Evolutionary conservation across 2,113 vertebrate species (phyloP), one percentile per base, ranked within the genome.

Genomic region (Micromys minutus): DNA sequence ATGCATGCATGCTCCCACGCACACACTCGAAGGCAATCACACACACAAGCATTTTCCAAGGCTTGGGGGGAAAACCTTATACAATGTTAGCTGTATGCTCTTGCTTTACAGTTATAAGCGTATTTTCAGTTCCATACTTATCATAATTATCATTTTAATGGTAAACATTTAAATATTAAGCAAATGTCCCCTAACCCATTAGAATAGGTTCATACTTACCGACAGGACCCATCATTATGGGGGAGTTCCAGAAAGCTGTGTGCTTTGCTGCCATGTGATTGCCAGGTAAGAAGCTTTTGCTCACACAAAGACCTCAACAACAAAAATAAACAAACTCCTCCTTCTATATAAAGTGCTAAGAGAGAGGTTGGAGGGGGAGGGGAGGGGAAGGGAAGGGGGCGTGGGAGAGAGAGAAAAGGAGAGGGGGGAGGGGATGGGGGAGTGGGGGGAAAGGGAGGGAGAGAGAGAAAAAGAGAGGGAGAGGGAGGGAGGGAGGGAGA

Each of bases 41-140:
- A 52, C 1, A 0, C 4, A 57, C 16, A 31, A 1, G 24, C 12
- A 42, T 74, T 92, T 81, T 71, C 0, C 47, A 91, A 90, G 89
- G 16, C 34, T 9, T 81, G 36, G 36, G 85, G 81, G n/a, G 6
- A 34, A 81, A 26, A 4, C 15, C 8, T 29, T 83, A 31, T n/a
- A 87, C 71, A 76, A 76, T 67, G 34, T 81, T 81, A 96, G 22
- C 19, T 52, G 8, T 34, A 7, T 72, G 21, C 52, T 95, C 86
- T 89, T 34, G 75, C 39, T 90, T 75, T 69, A 21, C 86, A 87
- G 90, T 71, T 96, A 47, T 89, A 93, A 31, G 11, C 81, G 87
- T 19, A 94, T 81, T 95, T 96, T 95, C 29, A 57, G 77, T 86
- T 94, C n/a, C 59, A 65, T 67, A 21, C 76, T 95, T 52, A 93